A percentile compares a stretch with the other conserved stretches of the same genome.
Evolutionary conservation across 1,140 invertebrate genomes (phyloP).

Genomic region (Agrypnia vestita): DNA sequence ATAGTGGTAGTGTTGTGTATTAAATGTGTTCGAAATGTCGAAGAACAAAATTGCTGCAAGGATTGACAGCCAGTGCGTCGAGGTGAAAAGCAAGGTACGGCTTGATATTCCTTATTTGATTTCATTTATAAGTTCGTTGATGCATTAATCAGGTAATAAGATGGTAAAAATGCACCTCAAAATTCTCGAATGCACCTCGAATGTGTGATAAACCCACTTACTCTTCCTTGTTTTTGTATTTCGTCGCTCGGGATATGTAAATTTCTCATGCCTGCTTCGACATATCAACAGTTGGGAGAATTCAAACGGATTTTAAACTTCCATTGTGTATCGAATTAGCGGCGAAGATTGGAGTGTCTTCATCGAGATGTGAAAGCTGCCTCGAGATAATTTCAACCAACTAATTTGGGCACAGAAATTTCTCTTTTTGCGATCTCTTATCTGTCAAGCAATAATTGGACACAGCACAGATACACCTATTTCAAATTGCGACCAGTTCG

Average conservation of each 20-base stretch:
- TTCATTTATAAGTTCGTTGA: neutral
- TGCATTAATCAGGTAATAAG: neutral
- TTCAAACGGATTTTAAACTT: conserved; percentile 14
- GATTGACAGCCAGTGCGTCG: conserved; percentile 77
- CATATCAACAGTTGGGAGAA: conserved; percentile 46
- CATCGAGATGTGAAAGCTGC: conserved; percentile 30
- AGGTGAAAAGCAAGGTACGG: conserved; percentile 81
- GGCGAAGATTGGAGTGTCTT: conserved; percentile 3
- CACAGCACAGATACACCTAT: conserved; percentile 33
- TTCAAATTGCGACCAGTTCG: neutral
- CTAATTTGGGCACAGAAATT: conserved; percentile 17
- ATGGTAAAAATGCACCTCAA: neutral
- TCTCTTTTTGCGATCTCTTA: conserved; percentile 36
- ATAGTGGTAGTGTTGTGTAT: conserved; percentile 60
- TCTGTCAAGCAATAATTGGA: conserved; percentile 44
- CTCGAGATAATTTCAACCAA: neutral
- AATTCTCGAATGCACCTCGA: neutral
- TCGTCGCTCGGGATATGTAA: conserved; percentile 35
- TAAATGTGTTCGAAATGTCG: conserved; percentile 76
- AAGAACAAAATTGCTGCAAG: conserved; percentile 79
- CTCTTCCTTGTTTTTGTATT: conserved; percentile 47
- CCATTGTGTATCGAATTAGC: neutral
- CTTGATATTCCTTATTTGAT: neutral
- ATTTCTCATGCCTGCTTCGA: conserved; percentile 39
- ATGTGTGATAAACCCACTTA: conserved; percentile 9